These are phyloP conservation scores for Lepisosteus osseus DNA, from an alignment of 2,113 vertebrate genomes.

Conservation along the genomic window DNA sequence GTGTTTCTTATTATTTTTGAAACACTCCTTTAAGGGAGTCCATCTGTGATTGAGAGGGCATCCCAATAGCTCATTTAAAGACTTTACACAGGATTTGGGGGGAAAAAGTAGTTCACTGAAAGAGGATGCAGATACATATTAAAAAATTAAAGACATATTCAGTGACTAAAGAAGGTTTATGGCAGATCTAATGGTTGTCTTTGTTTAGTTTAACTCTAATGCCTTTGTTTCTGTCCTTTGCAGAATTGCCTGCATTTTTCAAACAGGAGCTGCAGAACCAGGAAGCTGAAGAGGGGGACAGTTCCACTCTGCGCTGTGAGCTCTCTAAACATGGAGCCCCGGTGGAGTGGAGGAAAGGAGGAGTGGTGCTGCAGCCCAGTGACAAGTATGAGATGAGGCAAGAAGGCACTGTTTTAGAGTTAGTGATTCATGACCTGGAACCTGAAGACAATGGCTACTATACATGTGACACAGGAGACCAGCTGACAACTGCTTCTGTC, in stretches of 20 bases:
- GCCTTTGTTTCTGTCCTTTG: constrained; percentile 25
- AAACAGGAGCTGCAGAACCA: constrained; percentile 71
- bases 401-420: constrained; percentile 63
- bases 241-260: constrained; percentile 73
- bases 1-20: too few relatives aligned
- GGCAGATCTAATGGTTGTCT: too few relatives aligned
- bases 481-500: constrained; percentile 78
- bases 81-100: too few relatives aligned
- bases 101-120: too few relatives aligned
- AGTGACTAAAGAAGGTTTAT: too few relatives aligned
- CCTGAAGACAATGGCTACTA: constrained; percentile 81
- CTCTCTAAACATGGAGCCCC: constrained; percentile 61
- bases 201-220: constrained; percentile 9
- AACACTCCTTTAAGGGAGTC: too few relatives aligned
- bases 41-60: too few relatives aligned
- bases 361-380: constrained; percentile 66
- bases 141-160: too few relatives aligned
- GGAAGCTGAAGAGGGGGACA: constrained; percentile 70
- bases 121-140: too few relatives aligned
- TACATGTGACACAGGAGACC: constrained; percentile 79
- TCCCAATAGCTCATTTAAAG: too few relatives aligned
- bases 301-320: constrained; percentile 67
- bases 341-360: constrained; percentile 84
- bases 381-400: constrained; percentile 75
- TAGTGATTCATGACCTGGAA: constrained; percentile 68